phyloP scores from a whole-genome alignment of 2,113 vertebrate genomes.

The Dissostichus mawsoni region DNA sequence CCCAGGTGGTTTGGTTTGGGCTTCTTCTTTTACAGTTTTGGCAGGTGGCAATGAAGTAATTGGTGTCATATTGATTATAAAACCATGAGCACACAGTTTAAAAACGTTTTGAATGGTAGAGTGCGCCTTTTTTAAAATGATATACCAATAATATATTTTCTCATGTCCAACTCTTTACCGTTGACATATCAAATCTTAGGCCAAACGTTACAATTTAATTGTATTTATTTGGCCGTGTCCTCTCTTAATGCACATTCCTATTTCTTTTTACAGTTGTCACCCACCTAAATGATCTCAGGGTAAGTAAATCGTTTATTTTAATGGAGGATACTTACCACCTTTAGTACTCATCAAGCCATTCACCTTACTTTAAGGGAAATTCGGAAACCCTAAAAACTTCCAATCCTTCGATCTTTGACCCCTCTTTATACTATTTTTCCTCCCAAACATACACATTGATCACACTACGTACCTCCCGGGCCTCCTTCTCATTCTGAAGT shows the following conservation, averaged over 20 bases:
- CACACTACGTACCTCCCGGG: constrained; percentile 83
- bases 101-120: neutral
- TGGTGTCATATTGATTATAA: neutral
- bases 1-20: neutral
- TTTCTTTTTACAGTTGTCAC: neutral
- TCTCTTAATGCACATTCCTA: neutral
- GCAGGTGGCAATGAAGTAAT: neutral
- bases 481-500: constrained; percentile 88
- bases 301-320: neutral
- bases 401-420: neutral
- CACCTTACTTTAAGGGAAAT: neutral
- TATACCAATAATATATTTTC: neutral
- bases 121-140: neutral
- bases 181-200: neutral
- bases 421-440: neutral
- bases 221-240: neutral
- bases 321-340: neutral
- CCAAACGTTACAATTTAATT: neutral
- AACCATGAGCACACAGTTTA: neutral
- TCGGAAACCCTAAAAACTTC: neutral
- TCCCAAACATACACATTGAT: neutral
- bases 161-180: neutral
- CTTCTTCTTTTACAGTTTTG: neutral
- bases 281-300: neutral
- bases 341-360: neutral